Evolutionary conservation across 2,888 invertebrate species (phyloP), one percentile per base, ranked within the genome.

Genomic region (Hemithea aestivaria): DNA sequence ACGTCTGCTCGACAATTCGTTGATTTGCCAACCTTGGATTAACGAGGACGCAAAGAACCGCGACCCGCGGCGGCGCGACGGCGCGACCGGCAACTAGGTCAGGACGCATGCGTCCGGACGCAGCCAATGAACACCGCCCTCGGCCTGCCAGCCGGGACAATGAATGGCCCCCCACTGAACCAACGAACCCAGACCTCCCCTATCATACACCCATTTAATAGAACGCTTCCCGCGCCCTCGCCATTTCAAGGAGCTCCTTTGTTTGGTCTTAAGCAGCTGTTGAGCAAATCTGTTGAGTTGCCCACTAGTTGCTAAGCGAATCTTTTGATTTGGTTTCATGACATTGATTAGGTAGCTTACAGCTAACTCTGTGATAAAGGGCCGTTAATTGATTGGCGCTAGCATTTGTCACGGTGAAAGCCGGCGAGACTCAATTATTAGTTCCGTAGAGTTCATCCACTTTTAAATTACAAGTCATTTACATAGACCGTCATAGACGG

Each of bases 91-190:
- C 81, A 82, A 80, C 66, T 84, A 78, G 83, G 84, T 84, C 85
- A 83, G 73, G 72, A 70, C 77, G 77, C 82, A 83, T 82, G 80
- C 76, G 85, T 84, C 79, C 80, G 81, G 82, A 83, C 77, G 68
- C 73, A 57, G 56, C 74, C 83, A 85, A 83, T 84, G 79, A 82
- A 76, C 76, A 62, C 78, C 80, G 79, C 81, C 84, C 83, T 78
- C 79, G 70, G 70, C 70, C 74, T 66, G 69, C 71, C 32, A 41
- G 36, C 51, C 51, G 45, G 51, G 67, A 66, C 63, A 74, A 75
- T 78, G 78, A 81, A 79, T 73, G 76, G 76, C 72, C 76, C 74
- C 73, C 72, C 65, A 67, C 68, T 59, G 51, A 53, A 46, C 80
- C 73, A 69, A 37, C 46, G 38, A 65, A 67, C 52, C 53, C 27